A percentile compares a stretch with the other conserved stretches of the same genome.
phyloP scores from a whole-genome alignment of 2,888 invertebrate species.

The Stegana nigrithorax region DNA sequence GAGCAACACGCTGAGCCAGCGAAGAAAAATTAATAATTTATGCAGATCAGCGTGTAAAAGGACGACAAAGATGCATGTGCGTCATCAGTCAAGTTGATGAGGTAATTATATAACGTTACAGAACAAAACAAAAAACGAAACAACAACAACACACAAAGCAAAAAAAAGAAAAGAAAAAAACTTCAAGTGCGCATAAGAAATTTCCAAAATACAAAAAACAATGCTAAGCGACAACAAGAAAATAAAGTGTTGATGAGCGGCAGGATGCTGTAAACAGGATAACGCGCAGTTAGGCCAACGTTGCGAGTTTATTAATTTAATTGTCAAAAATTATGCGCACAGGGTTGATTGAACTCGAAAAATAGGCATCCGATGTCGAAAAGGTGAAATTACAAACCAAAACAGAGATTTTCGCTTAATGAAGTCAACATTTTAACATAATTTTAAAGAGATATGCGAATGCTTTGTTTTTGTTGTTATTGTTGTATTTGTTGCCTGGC shows the following conservation, averaged over 20 bases:
- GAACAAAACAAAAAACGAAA: conserved; percentile 36
- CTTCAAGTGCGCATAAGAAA: neutral
- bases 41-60: conserved; percentile 54
- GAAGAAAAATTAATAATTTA: conserved; percentile 60
- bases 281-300: conserved; percentile 25
- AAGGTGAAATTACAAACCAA: conserved; percentile 17
- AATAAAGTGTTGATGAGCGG: neutral
- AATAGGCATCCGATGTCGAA: neutral
- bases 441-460: too few species aligned
- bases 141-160: too few species aligned
- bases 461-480: too few species aligned
- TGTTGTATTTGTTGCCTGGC: too few species aligned
- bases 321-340: neutral
- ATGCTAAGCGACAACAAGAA: neutral
- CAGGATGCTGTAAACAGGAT: conserved; percentile 47
- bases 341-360: neutral
- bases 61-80: conserved; percentile 66
- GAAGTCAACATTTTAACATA: neutral
- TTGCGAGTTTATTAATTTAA: conserved; percentile 1
- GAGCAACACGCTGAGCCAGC: neutral
- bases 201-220: too few species aligned
- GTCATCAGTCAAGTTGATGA: conserved; percentile 70
- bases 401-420: neutral
- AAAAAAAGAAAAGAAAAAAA: neutral
- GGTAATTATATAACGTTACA: conserved; percentile 65